These are phyloP conservation scores for Rhopilema esculentum DNA, from an alignment of 30 jellyfish, hydroid and myxozoan species.

Conservation along the genomic window DNA sequence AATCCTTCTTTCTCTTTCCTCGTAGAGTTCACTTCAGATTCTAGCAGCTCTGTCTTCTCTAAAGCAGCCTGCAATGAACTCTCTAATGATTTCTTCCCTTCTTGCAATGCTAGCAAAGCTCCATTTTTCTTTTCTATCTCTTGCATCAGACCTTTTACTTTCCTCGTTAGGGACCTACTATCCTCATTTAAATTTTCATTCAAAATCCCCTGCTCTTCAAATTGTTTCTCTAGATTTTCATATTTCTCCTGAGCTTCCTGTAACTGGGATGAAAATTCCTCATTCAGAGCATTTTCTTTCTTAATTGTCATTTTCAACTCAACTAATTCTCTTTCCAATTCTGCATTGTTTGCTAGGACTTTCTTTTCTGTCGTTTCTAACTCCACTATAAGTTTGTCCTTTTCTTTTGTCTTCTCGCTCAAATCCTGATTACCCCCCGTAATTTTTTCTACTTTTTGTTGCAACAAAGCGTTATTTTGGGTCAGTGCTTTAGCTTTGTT, in stretches of 20 bases:
- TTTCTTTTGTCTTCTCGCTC: slow-evolving; percentile 23
- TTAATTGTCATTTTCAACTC: slow-evolving; percentile 52
- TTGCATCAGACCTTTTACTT: slow-evolving; percentile 13
- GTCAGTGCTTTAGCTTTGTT: slow-evolving; percentile 31
- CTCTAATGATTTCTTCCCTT: slow-evolving; percentile 49
- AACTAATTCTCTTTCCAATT: slow-evolving; percentile 48
- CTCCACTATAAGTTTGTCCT: slow-evolving; percentile 32
- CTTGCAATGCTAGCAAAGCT: slow-evolving; percentile 13
- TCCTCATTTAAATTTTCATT: slow-evolving; percentile 57
- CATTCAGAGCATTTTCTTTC: slow-evolving; percentile 50
- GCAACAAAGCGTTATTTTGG: slow-evolving; percentile 22
- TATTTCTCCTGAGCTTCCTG: slow-evolving; percentile 5
- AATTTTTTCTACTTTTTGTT: slow-evolving; percentile 15
- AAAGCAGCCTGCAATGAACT: slow-evolving; percentile 9
- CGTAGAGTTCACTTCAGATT: slow-evolving; percentile 38
- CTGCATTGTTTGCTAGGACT: slow-evolving; percentile 56
- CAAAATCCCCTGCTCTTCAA: slow-evolving; percentile 6
- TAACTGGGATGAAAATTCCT: slow-evolving; percentile 42
- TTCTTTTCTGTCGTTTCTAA: slow-evolving; percentile 44
- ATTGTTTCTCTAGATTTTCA: slow-evolving; percentile 14
- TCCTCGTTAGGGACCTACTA: slow-evolving; percentile 26
- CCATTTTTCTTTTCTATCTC: slow-evolving; percentile 46
- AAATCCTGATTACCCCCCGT: slow-evolving; percentile 21
- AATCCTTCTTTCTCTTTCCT: slow-evolving; percentile 40
- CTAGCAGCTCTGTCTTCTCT: slow-evolving; percentile 16